phyloP scores from a whole-genome alignment of 2,113 vertebrate species.

The Halichoeres trimaculatus region DNA sequence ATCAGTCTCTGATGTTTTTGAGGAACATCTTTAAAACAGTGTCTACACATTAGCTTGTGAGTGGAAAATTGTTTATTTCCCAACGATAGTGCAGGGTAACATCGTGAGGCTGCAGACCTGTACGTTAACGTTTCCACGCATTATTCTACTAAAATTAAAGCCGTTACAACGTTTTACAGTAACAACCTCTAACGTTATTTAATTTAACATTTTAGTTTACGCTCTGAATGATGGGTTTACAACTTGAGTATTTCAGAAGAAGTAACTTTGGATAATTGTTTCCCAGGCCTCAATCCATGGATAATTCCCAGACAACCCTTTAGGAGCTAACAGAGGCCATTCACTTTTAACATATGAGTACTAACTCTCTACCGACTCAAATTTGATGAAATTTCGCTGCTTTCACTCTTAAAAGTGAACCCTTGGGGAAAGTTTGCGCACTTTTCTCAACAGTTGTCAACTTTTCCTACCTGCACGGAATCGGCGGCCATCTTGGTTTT shows the following conservation, averaged over 20 bases:
- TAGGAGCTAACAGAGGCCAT: constrained; percentile 24
- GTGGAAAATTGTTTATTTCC: constrained; percentile 6
- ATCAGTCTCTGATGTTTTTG: background rate
- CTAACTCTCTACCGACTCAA: background rate
- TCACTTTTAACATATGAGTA: background rate
- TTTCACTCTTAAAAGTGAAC: background rate
- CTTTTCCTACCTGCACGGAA: constrained; percentile 88
- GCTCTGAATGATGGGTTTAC: background rate
- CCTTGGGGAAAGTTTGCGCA: constrained; percentile 61
- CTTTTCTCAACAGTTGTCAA: constrained; percentile 81
- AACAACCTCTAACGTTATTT: background rate
- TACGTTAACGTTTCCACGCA: constrained; percentile 2
- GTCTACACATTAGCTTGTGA: background rate
- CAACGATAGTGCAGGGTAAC: constrained; percentile 26
- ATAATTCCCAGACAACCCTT: constrained; percentile 68
- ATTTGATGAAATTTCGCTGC: background rate
- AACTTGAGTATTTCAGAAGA: constrained; percentile 39
- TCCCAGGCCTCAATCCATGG: constrained; percentile 82
- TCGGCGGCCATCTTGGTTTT: constrained; percentile 88
- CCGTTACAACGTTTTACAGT: background rate
- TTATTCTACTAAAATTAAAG: background rate
- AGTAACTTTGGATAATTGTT: constrained; percentile 74
- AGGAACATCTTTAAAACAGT: background rate
- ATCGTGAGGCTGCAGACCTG: constrained; percentile 14
- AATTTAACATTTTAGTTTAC: background rate